Base-by-base conservation (phyloP, 2,113 vertebrate species). In the Phycodurus eques region DNA sequence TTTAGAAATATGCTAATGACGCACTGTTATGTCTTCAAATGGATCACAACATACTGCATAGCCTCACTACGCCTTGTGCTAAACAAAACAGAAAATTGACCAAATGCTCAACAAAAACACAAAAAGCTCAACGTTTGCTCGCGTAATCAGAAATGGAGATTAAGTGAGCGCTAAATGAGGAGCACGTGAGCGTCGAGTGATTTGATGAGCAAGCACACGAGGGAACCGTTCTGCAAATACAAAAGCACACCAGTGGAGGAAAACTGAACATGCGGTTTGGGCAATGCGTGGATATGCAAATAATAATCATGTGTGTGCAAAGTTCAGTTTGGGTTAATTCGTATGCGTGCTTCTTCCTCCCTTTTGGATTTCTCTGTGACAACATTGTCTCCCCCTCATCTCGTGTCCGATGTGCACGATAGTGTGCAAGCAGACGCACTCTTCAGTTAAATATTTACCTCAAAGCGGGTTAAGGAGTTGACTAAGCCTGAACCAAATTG, bases 381-480 rank as follows among this genome's bases (percentile, higher is more conserved):
- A 57, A 51, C 74, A 70, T 63, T 49, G 60, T 71, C 69, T 66
- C 76, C 53, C 51, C 65, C 67, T 65, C 49, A 65, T 63, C 22
- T 56, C 1, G 75, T 74, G 74, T 79, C 70, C 17, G 19, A 71
- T 68, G 78, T 80, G 80, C 56, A 73, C 67, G 75, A 57, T 75
- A 65, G 68, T 85, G 82, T 78, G 57, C 54, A 8, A 79, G 68
- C 75, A 66, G 73, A 56, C 74, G 6, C 35, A 80, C 70, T 70
- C 75, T 76, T 61, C 73, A 73, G 84, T 85, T 73, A 87, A 83
- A 87, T 77, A 81, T 90, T 86, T 85, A 87, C 88, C 67, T 59
- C 64, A 62, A 17, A 51, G n/a, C 76, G 68, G 72, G 68, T 68
- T 49, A 49, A 57, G 47, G 59, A 78, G 64, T 72, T 68, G 33